These are phyloP conservation scores for Thermophis baileyi DNA, from an alignment of 2,113 vertebrate genomes.

Conservation along the genomic window DNA sequence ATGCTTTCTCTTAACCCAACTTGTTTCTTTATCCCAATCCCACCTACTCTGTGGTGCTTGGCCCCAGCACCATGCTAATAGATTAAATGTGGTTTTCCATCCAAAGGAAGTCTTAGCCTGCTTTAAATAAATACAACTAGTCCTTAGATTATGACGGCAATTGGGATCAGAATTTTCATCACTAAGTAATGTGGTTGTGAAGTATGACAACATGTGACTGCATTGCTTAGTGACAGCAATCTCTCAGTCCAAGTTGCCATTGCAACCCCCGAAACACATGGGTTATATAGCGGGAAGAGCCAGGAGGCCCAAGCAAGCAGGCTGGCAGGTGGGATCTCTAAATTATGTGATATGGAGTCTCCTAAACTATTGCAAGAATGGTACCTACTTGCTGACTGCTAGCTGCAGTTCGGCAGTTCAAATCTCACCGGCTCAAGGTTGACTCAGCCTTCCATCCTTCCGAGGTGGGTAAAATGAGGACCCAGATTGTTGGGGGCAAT, in stretches of 20 bases:
- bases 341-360: no score
- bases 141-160: neutral
- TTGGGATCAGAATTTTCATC: neutral
- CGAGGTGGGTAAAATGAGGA: no score
- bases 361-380: no score
- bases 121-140: neutral
- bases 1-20: neutral
- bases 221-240: neutral
- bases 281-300: neutral
- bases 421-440: no score
- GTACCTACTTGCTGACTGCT: no score
- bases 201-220: neutral
- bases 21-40: neutral
- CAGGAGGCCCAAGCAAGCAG: neutral
- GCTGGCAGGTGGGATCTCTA: neutral
- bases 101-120: neutral
- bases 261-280: neutral
- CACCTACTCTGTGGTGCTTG: neutral
- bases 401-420: no score
- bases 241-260: neutral
- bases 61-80: neutral
- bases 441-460: no score
- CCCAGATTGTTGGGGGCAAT: no score
- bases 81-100: neutral
- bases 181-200: neutral